A percentile compares a stretch with the other conserved stretches of the same genome.
These are phyloP conservation scores for Manis crassicaudata DNA, from an alignment of 2,797 vertebrate species.

Conservation along the genomic window DNA sequence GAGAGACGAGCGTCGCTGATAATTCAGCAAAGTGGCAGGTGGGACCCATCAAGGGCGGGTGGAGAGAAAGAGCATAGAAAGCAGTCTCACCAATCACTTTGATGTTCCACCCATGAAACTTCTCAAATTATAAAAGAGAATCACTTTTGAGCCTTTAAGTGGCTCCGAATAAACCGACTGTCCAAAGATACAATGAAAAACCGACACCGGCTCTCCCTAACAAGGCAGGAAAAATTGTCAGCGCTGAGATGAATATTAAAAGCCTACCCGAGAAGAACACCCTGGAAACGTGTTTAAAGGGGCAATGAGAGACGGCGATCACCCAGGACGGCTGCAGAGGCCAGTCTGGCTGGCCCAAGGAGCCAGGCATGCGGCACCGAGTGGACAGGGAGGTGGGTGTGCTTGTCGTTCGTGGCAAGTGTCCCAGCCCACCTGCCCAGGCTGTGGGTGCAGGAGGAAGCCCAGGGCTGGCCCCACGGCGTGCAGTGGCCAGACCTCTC, in stretches of 20 bases:
- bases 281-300: conserved; percentile 52
- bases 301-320: neutral
- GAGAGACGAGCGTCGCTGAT: fast-evolving
- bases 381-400: neutral
- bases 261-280: neutral
- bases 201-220: conserved; percentile 56
- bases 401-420: fast-evolving
- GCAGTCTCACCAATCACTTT: conserved; percentile 74
- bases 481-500: neutral
- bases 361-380: too few relatives aligned
- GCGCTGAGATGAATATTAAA: conserved; percentile 73
- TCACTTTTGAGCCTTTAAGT: conserved; percentile 80
- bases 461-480: neutral
- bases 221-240: conserved; percentile 76
- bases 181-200: conserved; percentile 74
- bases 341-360: neutral
- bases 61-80: conserved; percentile 20
- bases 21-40: neutral
- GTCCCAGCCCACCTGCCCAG: neutral
- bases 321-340: neutral
- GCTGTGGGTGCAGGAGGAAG: neutral
- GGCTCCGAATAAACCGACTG: conserved; percentile 79
- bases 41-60: fast-evolving
- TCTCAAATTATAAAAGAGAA: conserved; percentile 83
- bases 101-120: conserved; percentile 82